Conservation (phyloP, 2,113 vertebrate genomes). For the Naja naja region DNA sequence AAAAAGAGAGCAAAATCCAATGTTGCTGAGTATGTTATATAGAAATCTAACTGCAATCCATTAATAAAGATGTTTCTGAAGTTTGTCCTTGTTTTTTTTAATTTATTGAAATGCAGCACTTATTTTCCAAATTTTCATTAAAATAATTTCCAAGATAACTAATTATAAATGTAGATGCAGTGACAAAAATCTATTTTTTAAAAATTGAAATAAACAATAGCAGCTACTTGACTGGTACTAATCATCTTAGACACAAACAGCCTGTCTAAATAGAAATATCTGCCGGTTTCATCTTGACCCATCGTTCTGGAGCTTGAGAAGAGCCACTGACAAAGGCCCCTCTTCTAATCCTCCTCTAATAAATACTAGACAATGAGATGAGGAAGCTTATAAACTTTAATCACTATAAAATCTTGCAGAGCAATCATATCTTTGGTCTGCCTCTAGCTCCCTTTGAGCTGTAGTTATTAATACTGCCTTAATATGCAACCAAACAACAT, state of each 20-base stretch:
- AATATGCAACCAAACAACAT: slow-evolving; percentile 21
- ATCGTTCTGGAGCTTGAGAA: not conserved
- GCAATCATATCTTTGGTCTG: slow-evolving; percentile 4
- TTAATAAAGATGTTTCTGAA: not conserved
- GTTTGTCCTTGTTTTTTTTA: not conserved
- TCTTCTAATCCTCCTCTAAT: not conserved
- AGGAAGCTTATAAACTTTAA: not conserved
- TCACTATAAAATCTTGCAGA: slow-evolving; percentile 13
- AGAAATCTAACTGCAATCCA: not conserved
- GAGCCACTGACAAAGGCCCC: not conserved
- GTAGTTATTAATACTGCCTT: slow-evolving; percentile 12
- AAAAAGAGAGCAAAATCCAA: not conserved
- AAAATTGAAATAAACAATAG: not conserved
- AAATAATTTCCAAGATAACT: not conserved
- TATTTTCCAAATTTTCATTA: not conserved
- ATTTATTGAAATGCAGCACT: not conserved
- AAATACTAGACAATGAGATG: not conserved
- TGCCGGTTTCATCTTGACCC: not conserved
- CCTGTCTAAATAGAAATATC: not conserved
- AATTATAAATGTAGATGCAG: not conserved
- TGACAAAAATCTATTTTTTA: not conserved
- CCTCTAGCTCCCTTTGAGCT: slow-evolving; percentile 13
- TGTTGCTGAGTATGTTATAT: not conserved
- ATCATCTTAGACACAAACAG: not conserved
- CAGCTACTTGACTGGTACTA: not conserved